Base-by-base conservation (phyloP, 1,140 invertebrate genomes). In the Meloidogyne chitwoodi region DNA sequence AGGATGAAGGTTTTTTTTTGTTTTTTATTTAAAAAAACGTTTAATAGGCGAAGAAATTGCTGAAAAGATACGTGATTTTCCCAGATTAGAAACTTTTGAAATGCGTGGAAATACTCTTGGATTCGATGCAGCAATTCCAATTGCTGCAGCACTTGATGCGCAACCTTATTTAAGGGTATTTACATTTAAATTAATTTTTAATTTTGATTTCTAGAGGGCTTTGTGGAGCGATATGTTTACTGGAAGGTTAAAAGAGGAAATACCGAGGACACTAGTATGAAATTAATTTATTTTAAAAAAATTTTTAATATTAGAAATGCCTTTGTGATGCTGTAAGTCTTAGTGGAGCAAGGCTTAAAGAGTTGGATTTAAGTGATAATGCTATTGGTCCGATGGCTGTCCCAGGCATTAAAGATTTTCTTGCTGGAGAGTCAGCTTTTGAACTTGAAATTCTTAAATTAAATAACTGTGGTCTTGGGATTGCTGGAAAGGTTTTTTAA, bases 371-470 rank as follows among this genome's bases (percentile, higher is more conserved):
- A 0, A 97, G 95, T 89, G 96, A 99, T 87, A 99, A 99, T 91
- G 96, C 96, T 0, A 93, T 99, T 87, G 96, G 96, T 6, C 95
- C 96, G 0, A 94, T 96, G 85, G 96, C 95, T 48, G 92, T 98
- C 68, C 90, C 92, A 79, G 94, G 94, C 5, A 89, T 99, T 63
- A 92, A 92, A n/a, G 90, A 92, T 24, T 90, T 98, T 16, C 88
- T 99, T 16, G 91, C 91, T 76, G 95, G 93, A 66, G 90, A 91
- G 2, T 91, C 92, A 0, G 96, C 94, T 87, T 94, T 92, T 82
- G 91, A 92, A 4, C 89, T 91, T 31, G 89, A 93, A 88, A 92
- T 93, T 87, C 88, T 99, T 0, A 89, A 91, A 38, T 89, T 98
- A 0, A 96, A 97, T 83, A 99, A 98, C 86, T 97, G 96, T 88